Conservation (phyloP, 2,797 vertebrate species). For the Malurus leucopterus region DNA sequence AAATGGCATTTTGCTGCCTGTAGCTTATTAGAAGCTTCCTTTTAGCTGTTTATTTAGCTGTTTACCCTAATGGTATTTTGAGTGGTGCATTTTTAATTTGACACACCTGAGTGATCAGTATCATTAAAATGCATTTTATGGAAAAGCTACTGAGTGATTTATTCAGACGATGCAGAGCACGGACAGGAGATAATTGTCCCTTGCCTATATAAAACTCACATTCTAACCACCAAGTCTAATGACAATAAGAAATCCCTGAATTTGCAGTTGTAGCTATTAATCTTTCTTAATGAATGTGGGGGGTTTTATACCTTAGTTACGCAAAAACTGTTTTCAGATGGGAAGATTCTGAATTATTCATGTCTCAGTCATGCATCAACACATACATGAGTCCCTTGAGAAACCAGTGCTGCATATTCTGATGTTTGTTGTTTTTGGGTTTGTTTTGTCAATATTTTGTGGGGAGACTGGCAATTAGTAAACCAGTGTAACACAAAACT, state of each 20-base stretch:
- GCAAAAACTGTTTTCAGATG: conserved; percentile 40
- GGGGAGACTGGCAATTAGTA: conserved; percentile 15
- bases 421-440: conserved; percentile 1
- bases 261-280: conserved; percentile 28
- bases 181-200: not conserved
- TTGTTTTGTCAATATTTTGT: conserved; percentile 47
- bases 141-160: not conserved
- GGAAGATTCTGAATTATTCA: conserved; percentile 70
- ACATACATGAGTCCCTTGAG: conserved; percentile 47
- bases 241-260: conserved; percentile 8
- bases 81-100: not conserved
- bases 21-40: not conserved
- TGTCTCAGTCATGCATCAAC: conserved; percentile 41
- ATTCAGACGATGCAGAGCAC: not conserved
- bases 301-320: conserved; percentile 37
- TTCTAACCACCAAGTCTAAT: not conserved
- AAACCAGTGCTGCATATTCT: conserved; percentile 24
- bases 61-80: not conserved
- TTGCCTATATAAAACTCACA: not conserved
- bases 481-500: not conserved
- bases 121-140: not conserved
- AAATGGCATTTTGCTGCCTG: not conserved
- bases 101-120: not conserved
- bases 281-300: conserved; percentile 59
- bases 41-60: not conserved